Percentiles rank a stretch among this genome's conserved stretches.
Conservation (phyloP, 2,888 invertebrate species). For the Coremacera marginata region DNA sequence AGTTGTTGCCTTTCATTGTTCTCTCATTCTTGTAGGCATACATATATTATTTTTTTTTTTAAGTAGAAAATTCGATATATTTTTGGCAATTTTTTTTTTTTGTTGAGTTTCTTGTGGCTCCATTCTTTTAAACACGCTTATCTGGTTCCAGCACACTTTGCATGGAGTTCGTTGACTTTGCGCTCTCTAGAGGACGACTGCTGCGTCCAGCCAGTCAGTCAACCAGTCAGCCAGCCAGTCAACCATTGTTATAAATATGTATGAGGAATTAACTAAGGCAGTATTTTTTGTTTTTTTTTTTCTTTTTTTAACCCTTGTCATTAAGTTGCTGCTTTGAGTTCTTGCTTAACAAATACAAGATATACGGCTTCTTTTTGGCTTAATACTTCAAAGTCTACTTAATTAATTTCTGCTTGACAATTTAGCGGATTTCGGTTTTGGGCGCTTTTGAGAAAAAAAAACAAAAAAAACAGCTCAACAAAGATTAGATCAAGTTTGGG, state of each 20-base stretch:
- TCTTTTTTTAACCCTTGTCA: neutral
- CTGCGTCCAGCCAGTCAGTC: neutral
- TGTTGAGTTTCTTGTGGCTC: neutral
- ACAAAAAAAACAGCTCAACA: neutral
- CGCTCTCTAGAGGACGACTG: neutral
- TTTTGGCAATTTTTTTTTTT: neutral
- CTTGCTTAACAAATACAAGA: slow-evolving; percentile 3
- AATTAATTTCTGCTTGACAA: slow-evolving; percentile 28
- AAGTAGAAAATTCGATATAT: neutral
- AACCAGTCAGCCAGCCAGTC: no score
- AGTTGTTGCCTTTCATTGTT: slow-evolving; percentile 29
- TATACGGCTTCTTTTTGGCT: neutral
- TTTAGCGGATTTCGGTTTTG: neutral
- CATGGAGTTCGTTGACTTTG: slow-evolving; percentile 23
- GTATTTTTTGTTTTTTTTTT: neutral
- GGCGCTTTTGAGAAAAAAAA: neutral
- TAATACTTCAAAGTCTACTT: neutral
- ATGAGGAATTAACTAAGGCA: no score
- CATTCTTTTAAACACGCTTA: slow-evolving; percentile 1
- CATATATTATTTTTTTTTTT: neutral
- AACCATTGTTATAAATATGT: no score
- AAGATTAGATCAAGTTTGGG: slow-evolving; percentile 24
- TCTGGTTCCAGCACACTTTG: neutral
- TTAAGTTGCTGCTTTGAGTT: neutral
- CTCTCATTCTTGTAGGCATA: neutral